Conservation (phyloP, 2,888 invertebrate genomes). For the Zaprionus lineosus region DNA sequence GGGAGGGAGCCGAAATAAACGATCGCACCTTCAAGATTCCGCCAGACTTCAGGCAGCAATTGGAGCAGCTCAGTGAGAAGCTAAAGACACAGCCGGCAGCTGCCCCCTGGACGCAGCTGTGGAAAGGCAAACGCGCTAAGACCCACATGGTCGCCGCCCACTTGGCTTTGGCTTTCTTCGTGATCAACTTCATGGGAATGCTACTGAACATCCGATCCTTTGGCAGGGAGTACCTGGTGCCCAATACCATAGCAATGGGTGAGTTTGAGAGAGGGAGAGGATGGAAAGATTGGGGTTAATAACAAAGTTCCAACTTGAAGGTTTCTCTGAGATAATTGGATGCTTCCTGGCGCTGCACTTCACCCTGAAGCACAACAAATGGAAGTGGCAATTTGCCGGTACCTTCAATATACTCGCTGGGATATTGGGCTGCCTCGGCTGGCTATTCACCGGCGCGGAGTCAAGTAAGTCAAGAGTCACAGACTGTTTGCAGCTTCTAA, state of each 20-base stretch:
- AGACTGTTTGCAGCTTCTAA: no score
- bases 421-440: conserved; percentile 81
- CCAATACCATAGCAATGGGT: conserved; percentile 83
- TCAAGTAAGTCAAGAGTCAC: no score
- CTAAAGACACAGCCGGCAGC: conserved; percentile 70
- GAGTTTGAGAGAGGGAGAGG: conserved; percentile 15
- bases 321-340: conserved; percentile 82
- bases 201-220: conserved; percentile 83
- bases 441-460: conserved; percentile 77
- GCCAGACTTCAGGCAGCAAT: conserved; percentile 75
- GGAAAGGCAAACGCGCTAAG: conserved; percentile 79
- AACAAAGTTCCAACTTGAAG: conserved; percentile 45
- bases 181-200: conserved; percentile 83
- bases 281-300: not conserved
- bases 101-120: conserved; percentile 79
- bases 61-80: conserved; percentile 73
- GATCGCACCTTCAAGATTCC: conserved; percentile 79
- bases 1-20: conserved; percentile 81
- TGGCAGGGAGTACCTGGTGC: conserved; percentile 81
- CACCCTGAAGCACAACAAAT: conserved; percentile 78
- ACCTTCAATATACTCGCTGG: conserved; percentile 81
- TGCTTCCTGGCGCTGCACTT: conserved; percentile 82
- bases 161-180: conserved; percentile 80
- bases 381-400: conserved; percentile 83
- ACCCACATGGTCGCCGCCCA: conserved; percentile 81